Conservation (phyloP, 2,113 vertebrate species). For the Montifringilla adamsi region DNA sequence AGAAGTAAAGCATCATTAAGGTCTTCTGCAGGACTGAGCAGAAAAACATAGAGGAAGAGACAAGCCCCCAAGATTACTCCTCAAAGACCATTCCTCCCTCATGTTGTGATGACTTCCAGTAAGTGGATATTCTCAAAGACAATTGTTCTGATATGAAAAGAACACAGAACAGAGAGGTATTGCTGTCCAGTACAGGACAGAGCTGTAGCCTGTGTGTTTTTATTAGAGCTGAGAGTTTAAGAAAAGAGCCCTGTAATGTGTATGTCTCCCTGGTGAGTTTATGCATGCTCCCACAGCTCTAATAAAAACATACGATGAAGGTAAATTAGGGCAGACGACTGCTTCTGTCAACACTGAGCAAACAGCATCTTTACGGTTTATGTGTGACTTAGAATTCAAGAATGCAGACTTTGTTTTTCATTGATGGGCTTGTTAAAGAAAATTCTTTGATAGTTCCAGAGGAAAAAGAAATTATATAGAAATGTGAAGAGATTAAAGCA, state of each 20-base stretch:
- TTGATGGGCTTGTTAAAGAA: constrained; percentile 54
- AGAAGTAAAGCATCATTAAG: background rate
- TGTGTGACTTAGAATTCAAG: constrained; percentile 57
- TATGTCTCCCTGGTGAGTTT: constrained; percentile 50
- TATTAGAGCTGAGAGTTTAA: constrained; percentile 20
- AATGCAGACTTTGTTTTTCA: constrained; percentile 62
- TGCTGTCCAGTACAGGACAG: background rate
- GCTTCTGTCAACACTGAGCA: constrained; percentile 60
- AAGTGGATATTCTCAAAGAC: background rate
- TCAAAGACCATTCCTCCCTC: background rate
- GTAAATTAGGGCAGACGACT: constrained; percentile 68
- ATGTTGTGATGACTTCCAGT: background rate
- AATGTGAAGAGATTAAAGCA: constrained; percentile 60
- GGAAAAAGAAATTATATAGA: constrained; percentile 47
- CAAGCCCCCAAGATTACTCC: background rate
- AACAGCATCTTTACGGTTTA: constrained; percentile 57
- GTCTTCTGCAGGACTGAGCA: background rate
- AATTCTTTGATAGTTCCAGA: constrained; percentile 48
- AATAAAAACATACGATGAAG: constrained; percentile 69
- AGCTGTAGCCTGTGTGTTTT: background rate
- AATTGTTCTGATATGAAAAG: background rate
- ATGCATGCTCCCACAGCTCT: constrained; percentile 64
- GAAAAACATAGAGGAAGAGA: background rate
- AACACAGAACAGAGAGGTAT: background rate
- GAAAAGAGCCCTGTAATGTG: constrained; percentile 27